A percentile compares a stretch with the other conserved stretches of the same genome.
Conservation (phyloP, 2,888 invertebrate species). For the Leptopilina syphax region DNA sequence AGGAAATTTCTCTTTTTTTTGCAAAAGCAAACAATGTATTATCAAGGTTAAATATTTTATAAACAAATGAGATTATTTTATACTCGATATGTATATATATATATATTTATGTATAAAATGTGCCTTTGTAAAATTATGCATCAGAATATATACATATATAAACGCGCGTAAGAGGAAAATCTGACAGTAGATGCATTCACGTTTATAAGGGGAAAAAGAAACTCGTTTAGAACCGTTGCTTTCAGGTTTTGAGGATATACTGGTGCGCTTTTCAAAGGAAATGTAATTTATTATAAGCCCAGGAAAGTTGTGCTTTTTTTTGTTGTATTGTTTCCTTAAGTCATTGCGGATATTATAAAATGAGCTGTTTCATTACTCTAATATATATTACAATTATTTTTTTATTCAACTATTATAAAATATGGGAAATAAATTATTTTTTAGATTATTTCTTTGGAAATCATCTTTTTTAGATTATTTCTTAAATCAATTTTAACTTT, state of each 20-base stretch:
- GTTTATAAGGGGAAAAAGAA: neutral
- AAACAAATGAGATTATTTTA: too few relatives aligned
- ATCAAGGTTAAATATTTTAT: too few relatives aligned
- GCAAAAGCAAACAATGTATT: too few relatives aligned
- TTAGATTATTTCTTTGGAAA: too few relatives aligned
- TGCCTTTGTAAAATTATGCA: neutral
- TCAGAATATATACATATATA: neutral
- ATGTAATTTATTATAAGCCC: conserved; percentile 1
- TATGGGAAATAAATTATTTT: too few relatives aligned
- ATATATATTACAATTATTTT: too few relatives aligned
- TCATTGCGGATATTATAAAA: neutral
- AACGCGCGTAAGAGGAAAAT: neutral
- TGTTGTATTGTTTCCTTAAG: neutral
- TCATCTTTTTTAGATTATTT: too few relatives aligned
- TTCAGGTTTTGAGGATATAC: neutral
- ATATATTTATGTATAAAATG: neutral
- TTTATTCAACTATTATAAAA: too few relatives aligned
- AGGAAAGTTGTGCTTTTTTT: neutral
- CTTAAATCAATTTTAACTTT: too few relatives aligned
- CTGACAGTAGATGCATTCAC: neutral
- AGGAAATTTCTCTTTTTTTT: too few relatives aligned
- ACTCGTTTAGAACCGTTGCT: conserved; percentile 7
- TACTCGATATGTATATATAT: too few relatives aligned
- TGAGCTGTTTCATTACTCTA: too few relatives aligned
- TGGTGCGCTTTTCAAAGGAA: conserved; percentile 2